phyloP scores from a whole-genome alignment of 1,140 invertebrate genomes.

The Cyphomyrmex costatus region DNA sequence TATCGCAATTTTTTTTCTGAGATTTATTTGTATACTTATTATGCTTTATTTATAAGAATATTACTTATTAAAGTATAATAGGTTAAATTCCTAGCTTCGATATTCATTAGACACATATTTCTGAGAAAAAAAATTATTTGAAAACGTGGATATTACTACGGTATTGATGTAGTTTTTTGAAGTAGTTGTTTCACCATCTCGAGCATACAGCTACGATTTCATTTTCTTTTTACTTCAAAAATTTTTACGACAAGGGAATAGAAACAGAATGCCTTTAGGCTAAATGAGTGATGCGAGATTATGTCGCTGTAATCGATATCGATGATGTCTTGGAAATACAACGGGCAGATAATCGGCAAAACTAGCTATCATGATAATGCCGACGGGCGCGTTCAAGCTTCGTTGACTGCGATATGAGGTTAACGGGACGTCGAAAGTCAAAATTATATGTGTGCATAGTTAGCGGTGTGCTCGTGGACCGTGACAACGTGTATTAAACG shows the following conservation, averaged over 20 bases:
- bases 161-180: not conserved
- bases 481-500: constrained; percentile 12
- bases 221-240: not conserved
- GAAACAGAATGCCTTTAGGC: not conserved
- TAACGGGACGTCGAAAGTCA: constrained; percentile 47
- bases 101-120: not conserved
- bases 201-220: not conserved
- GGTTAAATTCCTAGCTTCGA: no score
- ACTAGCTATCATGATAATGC: constrained; percentile 30
- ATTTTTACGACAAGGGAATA: not conserved
- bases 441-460: constrained; percentile 29
- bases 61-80: not conserved
- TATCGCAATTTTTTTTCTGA: not conserved
- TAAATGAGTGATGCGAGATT: not conserved
- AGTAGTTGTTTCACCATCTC: not conserved
- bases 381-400: constrained; percentile 30
- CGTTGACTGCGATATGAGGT: constrained; percentile 30
- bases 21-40: not conserved
- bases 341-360: constrained; percentile 31
- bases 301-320: constrained; percentile 25
- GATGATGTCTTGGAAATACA: constrained; percentile 19
- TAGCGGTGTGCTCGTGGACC: not conserved
- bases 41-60: not conserved
- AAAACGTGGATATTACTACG: not conserved
- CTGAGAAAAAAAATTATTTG: not conserved